Conservation (phyloP, 35 echinoderm and acorn worm species). For the Lytechinus pictus region DNA sequence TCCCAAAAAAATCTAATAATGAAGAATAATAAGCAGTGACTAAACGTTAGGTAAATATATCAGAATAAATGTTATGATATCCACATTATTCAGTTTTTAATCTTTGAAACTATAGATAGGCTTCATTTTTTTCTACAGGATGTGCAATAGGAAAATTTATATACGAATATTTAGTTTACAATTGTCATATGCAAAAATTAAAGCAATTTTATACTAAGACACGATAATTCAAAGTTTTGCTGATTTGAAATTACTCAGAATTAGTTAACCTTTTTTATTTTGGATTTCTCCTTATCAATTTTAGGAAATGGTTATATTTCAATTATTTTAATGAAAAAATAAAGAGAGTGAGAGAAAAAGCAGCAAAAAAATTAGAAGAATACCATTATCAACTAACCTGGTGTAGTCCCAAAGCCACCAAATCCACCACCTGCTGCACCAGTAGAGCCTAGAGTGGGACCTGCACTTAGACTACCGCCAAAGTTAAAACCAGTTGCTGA, state of each 20-base stretch:
- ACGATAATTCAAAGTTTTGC: not conserved
- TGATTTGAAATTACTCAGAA: not conserved
- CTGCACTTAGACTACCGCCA: conserved; percentile 94
- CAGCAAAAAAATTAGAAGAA: not conserved
- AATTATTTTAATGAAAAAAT: not conserved
- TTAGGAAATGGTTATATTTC: not conserved
- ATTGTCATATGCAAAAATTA: not conserved
- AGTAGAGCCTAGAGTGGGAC: conserved; percentile 55
- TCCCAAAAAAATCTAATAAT: no score
- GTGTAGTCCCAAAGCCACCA: conserved; percentile 15
- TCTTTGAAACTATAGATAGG: no score
- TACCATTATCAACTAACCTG: not conserved
- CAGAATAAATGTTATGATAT: no score
- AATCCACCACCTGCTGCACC: conserved; percentile 71
- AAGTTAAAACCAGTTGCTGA: conserved; percentile 28
- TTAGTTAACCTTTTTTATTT: not conserved
- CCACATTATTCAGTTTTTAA: no score
- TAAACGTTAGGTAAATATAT: no score
- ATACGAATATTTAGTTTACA: not conserved
- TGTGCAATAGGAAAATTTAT: not conserved
- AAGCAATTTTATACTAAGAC: not conserved
- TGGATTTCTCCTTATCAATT: not conserved
- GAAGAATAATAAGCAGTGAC: no score
- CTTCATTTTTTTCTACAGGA: not conserved
- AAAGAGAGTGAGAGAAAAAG: not conserved